phyloP scores from a whole-genome alignment of 2,888 invertebrate genomes.

The Dromius quadrimaculatus region DNA sequence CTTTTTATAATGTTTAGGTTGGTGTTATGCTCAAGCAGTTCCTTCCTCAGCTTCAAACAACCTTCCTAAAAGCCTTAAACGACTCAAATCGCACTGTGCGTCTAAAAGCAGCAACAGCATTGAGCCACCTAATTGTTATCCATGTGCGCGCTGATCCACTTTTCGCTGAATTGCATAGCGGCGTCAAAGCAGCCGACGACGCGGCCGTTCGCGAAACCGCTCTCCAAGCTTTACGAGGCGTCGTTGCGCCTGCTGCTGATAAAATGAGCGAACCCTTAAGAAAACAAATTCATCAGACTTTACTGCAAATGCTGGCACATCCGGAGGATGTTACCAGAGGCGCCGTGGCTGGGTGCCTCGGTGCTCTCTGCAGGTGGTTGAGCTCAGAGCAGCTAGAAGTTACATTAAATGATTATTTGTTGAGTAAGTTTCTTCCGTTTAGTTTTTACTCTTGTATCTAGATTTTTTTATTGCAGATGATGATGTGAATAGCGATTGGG shows the following conservation, averaged over 20 bases:
- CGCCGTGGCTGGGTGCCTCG: slow-evolving; percentile 90
- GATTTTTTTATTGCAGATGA: slow-evolving; percentile 65
- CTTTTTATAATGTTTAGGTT: too few relatives aligned
- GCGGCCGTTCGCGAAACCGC: slow-evolving; percentile 90
- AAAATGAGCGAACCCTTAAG: slow-evolving; percentile 88
- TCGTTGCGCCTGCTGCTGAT: slow-evolving; percentile 86
- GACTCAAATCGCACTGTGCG: slow-evolving; percentile 91
- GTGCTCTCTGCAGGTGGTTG: slow-evolving; percentile 84
- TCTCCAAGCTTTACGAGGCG: slow-evolving; percentile 89
- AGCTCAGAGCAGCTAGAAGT: slow-evolving; percentile 79
- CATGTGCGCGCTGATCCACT: slow-evolving; percentile 95
- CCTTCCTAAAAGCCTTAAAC: slow-evolving; percentile 94
- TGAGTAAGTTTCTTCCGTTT: slow-evolving; percentile 69
- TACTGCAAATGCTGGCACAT: slow-evolving; percentile 77
- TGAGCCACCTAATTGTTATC: slow-evolving; percentile 89
- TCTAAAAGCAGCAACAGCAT: slow-evolving; percentile 88
- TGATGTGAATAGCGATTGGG: slow-evolving; percentile 76
- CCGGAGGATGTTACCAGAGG: slow-evolving; percentile 85
- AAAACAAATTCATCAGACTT: slow-evolving; percentile 78
- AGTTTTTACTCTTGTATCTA: slow-evolving; percentile 9
- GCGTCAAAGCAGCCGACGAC: slow-evolving; percentile 87
- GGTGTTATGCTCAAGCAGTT: slow-evolving; percentile 97
- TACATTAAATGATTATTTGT: slow-evolving; percentile 80
- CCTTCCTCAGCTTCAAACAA: slow-evolving; percentile 97
- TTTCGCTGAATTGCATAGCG: slow-evolving; percentile 92